Percentiles rank a stretch among this genome's conserved stretches.
Evolutionary conservation across 2,797 vertebrate species (phyloP).

Genomic region (Enteromius paludinosus): DNA sequence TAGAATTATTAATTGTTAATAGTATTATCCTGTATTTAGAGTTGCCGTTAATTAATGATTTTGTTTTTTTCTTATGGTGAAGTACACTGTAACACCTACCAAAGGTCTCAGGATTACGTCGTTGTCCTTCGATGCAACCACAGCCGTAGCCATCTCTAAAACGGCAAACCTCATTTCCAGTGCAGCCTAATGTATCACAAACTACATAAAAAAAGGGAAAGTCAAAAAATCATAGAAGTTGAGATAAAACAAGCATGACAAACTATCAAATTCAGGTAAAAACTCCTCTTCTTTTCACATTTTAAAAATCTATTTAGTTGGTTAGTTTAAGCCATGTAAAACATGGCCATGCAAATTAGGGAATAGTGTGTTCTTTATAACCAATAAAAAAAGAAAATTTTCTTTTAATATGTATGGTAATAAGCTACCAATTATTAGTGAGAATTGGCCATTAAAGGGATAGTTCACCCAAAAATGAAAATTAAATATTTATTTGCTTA

Average conservation of each 20-base stretch:
- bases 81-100: slow-evolving; percentile 31
- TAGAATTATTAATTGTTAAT: neutral
- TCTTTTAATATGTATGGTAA: too few relatives aligned
- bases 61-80: too few relatives aligned
- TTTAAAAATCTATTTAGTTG: too few relatives aligned
- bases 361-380: too few relatives aligned
- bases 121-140: slow-evolving; percentile 43
- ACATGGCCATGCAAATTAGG: too few relatives aligned
- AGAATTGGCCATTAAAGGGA: too few relatives aligned
- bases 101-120: slow-evolving; percentile 21
- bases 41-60: neutral
- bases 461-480: too few relatives aligned
- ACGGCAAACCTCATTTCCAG: slow-evolving; percentile 47
- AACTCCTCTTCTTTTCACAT: too few relatives aligned
- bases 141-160: slow-evolving; percentile 53
- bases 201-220: neutral
- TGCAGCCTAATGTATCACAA: slow-evolving; percentile 49
- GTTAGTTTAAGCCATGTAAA: too few relatives aligned
- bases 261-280: neutral
- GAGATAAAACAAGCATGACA: neutral
- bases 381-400: too few relatives aligned
- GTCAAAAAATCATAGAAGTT: neutral
- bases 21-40: neutral
- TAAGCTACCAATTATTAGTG: too few relatives aligned
- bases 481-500: too few relatives aligned